Percentiles rank a stretch among this genome's conserved stretches.
phyloP scores from a whole-genome alignment of 2,888 invertebrate genomes.

The Spicauda simplicius region DNA sequence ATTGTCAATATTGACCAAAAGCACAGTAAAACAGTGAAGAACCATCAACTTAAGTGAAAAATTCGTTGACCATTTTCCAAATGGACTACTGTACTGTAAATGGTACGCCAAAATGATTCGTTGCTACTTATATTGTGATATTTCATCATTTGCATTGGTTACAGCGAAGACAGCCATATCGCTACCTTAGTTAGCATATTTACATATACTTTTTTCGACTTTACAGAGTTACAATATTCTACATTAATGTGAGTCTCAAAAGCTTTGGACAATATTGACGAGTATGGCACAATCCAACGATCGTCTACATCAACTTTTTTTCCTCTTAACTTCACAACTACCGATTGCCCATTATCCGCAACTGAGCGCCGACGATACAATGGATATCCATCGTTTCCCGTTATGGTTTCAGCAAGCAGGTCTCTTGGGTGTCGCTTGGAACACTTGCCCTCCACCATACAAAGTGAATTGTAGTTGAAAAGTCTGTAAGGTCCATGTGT shows the following conservation, averaged over 20 bases:
- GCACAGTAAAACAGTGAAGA: too few relatives aligned
- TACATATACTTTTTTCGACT: constrained; percentile 36
- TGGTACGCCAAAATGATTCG: constrained; percentile 47
- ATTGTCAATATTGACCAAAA: too few relatives aligned
- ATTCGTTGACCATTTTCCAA: constrained; percentile 46
- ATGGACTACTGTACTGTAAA: too few relatives aligned
- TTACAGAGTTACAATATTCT: constrained; percentile 44
- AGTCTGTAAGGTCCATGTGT: constrained; percentile 56
- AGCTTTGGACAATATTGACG: neutral
- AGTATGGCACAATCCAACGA: neutral
- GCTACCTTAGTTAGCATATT: constrained; percentile 43
- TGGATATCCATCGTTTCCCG: neutral
- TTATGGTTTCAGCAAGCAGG: neutral
- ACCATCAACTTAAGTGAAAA: too few relatives aligned
- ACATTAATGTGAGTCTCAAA: constrained; percentile 37
- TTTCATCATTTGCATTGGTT: constrained; percentile 42
- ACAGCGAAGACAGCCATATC: constrained; percentile 43
- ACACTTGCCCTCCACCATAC: too few relatives aligned
- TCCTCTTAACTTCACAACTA: neutral
- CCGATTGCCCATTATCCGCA: neutral
- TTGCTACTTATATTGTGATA: constrained; percentile 40
- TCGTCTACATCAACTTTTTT: neutral
- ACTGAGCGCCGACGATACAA: neutral
- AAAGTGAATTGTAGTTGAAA: too few relatives aligned
- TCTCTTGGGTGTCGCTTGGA: neutral